Evolutionary conservation across 2,797 vertebrate genomes (phyloP), one percentile per base, ranked within the genome.

Genomic region (Lepus oiostolus): DNA sequence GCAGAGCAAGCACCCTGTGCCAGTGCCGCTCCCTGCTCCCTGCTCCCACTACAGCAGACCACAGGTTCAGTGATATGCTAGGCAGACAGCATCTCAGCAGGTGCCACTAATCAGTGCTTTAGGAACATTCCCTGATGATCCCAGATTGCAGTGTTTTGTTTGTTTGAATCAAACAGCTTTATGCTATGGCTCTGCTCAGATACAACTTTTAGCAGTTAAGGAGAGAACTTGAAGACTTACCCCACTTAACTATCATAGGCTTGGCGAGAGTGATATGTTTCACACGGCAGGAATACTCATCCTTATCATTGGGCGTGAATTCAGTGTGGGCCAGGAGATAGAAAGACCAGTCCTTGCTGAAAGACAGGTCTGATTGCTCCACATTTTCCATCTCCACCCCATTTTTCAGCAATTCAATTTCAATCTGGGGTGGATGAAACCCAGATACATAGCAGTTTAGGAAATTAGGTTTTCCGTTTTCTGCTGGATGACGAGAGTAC

Each of bases 361-460:
- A 99, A 93, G 99, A 97, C 97, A 99, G 97, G 96, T 99, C 99
- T 0, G 98, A 96, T 76, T 97, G 98, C 0, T 87, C 0, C 0
- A 97, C 17, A 0, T 0, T 0, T 0, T 24, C 0, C 0, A 99
- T 94, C 0, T 89, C 90, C 0, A 0, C 0, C 0, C 60, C 98
- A 0, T 99, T 67, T 90, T 98, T 98, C 70, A 98, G 17, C 0
- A 99, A 85, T 0, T 91, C 0, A 21, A 99, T 98, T 0, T 30
- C 75, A 50, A 99, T 99, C 68, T 98, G 97, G 0, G 99, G 99
- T 0, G 99, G 99, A 62, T 99, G 98, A 97, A 99, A 99, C 0
- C 93, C 87, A 0, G 96, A 98, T 1, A 99, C 97, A 0, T 98
- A 99, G 97, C 99, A 99, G 80, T 99, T 99, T 5, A 99, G 94